phyloP scores from a whole-genome alignment of 92 coral and sea anemone genomes.

The Bergia sp. region DNA sequence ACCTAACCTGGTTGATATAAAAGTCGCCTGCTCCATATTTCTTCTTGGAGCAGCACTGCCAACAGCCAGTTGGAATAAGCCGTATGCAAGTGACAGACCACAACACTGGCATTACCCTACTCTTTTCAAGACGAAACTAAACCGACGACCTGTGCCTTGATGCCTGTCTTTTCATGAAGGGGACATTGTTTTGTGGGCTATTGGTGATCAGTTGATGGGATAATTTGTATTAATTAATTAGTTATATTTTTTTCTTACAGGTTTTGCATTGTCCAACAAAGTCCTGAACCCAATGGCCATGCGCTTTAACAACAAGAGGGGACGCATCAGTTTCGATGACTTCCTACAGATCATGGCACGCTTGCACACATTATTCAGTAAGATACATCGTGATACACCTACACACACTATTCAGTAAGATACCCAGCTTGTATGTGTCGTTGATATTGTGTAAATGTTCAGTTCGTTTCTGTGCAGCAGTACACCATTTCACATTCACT shows the following conservation, averaged over 20 bases:
- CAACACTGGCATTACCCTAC: too few species aligned
- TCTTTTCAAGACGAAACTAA: too few species aligned
- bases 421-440: not conserved
- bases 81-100: too few species aligned
- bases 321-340: slow-evolving; percentile 77
- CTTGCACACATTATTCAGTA: slow-evolving; percentile 68
- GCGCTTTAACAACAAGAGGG: slow-evolving; percentile 87
- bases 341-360: slow-evolving; percentile 86
- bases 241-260: slow-evolving; percentile 32
- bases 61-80: too few species aligned
- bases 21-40: too few species aligned
- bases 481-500: too few species aligned
- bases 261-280: slow-evolving; percentile 64
- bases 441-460: not conserved
- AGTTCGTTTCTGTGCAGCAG: not conserved
- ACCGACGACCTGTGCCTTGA: too few species aligned
- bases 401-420: slow-evolving; percentile 21
- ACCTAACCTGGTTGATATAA: too few species aligned
- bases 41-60: too few species aligned
- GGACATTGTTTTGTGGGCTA: too few species aligned
- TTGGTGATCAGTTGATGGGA: not conserved
- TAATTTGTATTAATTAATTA: too few species aligned
- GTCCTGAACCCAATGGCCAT: slow-evolving; percentile 68
- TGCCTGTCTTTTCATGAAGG: too few species aligned
- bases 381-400: slow-evolving; percentile 75